Conservation (phyloP, 2,888 invertebrate species). For the Epinotia brunnichana region DNA sequence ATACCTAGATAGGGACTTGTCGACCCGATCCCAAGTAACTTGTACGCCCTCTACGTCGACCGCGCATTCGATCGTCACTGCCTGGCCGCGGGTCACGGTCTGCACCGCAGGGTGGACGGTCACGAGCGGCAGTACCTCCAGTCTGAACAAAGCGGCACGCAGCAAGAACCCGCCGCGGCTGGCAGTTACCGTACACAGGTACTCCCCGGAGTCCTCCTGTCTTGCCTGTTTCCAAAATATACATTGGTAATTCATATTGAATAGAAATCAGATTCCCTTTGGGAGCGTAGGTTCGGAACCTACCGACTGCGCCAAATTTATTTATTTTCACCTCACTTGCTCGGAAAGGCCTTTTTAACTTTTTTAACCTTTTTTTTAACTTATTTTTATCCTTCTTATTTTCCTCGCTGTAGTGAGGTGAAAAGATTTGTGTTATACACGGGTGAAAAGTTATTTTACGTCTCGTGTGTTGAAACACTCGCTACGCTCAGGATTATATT, state of each 20-base stretch:
- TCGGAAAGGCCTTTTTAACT: too few relatives aligned
- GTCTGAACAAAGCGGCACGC: neutral
- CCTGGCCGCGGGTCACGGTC: neutral
- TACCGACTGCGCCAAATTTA: too few relatives aligned
- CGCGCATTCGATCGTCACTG: neutral
- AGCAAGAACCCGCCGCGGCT: neutral
- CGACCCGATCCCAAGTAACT: neutral
- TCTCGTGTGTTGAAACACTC: too few relatives aligned
- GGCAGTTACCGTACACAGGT: slow-evolving; percentile 9
- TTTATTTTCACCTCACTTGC: too few relatives aligned
- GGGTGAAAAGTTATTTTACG: too few relatives aligned
- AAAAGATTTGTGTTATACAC: too few relatives aligned
- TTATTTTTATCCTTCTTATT: too few relatives aligned
- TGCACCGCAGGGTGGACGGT: neutral
- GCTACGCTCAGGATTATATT: too few relatives aligned
- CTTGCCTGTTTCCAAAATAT: neutral
- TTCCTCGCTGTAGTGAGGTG: too few relatives aligned
- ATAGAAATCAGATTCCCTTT: neutral
- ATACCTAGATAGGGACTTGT: neutral
- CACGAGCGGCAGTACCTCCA: neutral
- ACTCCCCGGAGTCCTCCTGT: neutral
- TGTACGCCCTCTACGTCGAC: neutral
- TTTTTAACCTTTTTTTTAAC: too few relatives aligned
- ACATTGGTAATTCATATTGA: neutral
- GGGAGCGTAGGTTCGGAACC: neutral